Conservation (phyloP, 2,888 invertebrate genomes). For the Hymenopus coronatus region DNA sequence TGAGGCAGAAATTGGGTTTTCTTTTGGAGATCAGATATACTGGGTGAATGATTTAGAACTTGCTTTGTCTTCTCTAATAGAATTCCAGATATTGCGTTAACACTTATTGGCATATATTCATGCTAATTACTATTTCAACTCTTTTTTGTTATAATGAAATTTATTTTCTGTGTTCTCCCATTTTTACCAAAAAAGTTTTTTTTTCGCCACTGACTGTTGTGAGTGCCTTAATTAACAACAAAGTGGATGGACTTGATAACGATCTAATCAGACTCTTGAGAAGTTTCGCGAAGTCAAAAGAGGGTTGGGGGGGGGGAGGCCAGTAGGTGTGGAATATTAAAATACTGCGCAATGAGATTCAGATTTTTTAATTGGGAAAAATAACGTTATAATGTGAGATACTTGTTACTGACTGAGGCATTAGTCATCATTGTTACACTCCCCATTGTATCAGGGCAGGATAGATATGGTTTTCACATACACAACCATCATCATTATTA, state of each 20-base stretch:
- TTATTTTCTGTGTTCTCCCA: no score
- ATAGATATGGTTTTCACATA: conserved; percentile 34
- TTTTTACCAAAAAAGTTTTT: background rate
- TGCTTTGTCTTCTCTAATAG: background rate
- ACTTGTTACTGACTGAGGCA: conserved; percentile 34
- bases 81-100: background rate
- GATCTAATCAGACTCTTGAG: background rate
- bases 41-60: background rate
- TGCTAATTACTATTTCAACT: no score
- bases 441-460: conserved; percentile 25
- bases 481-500: conserved; percentile 28
- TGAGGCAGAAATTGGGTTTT: background rate
- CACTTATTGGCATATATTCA: background rate
- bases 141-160: no score
- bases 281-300: background rate
- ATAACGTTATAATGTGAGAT: background rate
- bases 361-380: background rate
- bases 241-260: background rate
- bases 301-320: background rate
- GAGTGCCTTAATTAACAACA: background rate
- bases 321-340: background rate
- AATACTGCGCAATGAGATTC: background rate
- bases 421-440: conserved; percentile 27
- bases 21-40: background rate
- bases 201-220: background rate